phyloP scores from a whole-genome alignment of 1,140 invertebrate species.

The Aphidius gifuensis region DNA sequence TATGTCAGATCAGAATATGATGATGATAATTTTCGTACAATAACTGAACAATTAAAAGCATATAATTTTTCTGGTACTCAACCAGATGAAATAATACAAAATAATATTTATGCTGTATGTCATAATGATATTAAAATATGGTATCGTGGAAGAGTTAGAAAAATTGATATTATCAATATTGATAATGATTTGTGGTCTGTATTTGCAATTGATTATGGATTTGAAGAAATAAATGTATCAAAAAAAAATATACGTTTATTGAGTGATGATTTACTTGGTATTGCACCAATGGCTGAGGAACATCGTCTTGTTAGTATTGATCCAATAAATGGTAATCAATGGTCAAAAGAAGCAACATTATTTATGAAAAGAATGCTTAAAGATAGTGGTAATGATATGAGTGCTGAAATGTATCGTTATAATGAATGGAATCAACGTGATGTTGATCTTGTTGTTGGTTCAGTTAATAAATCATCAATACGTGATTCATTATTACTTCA shows the following conservation, averaged over 20 bases:
- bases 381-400: conserved; percentile 33
- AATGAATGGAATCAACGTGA: too few species aligned
- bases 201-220: conserved; percentile 39
- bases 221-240: conserved; percentile 25
- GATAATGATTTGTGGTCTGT: conserved; percentile 10
- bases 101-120: conserved; percentile 44
- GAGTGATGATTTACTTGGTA: conserved; percentile 32
- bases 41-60: conserved; percentile 22
- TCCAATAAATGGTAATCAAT: conserved; percentile 43
- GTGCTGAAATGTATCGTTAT: too few species aligned
- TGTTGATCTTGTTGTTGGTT: too few species aligned
- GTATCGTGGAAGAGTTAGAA: conserved; percentile 35
- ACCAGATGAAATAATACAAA: background rate
- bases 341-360: conserved; percentile 45
- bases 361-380: conserved; percentile 40
- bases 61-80: conserved; percentile 4
- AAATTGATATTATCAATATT: background rate
- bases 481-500: too few species aligned
- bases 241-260: conserved; percentile 29
- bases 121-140: conserved; percentile 33
- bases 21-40: conserved; percentile 51
- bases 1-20: conserved; percentile 62
- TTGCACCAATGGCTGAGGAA: conserved; percentile 45
- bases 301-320: conserved; percentile 51
- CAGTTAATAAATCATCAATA: too few species aligned